A percentile compares a stretch with the other conserved stretches of the same genome.
phyloP scores from a whole-genome alignment of 2,113 vertebrate species.

The Bostrychus sinensis region DNA sequence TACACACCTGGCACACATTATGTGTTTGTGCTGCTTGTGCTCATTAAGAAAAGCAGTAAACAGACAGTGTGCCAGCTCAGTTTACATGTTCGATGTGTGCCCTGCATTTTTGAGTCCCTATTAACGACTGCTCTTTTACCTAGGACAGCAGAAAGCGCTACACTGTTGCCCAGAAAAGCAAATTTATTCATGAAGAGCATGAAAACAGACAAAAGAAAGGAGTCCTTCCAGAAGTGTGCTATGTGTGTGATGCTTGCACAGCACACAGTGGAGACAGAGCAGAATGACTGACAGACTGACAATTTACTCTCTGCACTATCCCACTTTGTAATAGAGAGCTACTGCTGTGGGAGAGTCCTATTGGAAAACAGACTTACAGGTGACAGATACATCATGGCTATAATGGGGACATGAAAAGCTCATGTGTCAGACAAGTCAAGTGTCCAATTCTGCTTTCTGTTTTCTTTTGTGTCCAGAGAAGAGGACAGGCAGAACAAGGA shows the following conservation, averaged over 20 bases:
- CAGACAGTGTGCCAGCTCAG: conserved; percentile 15
- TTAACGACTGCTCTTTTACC: background rate
- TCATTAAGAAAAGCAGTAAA: conserved; percentile 30
- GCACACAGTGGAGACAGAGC: conserved; percentile 28
- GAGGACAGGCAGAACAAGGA: conserved; percentile 14
- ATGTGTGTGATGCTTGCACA: conserved; percentile 19
- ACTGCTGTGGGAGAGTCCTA: conserved; percentile 6
- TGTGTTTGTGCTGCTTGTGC: conserved; percentile 19
- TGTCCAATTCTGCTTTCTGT: background rate
- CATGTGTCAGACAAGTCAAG: conserved; percentile 51
- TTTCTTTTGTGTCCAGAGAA: conserved; percentile 15
- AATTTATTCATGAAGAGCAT: conserved; percentile 52
- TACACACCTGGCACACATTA: conserved; percentile 41
- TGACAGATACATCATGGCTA: conserved; percentile 50
- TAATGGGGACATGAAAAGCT: conserved; percentile 53
- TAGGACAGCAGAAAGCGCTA: background rate
- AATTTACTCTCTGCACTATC: conserved; percentile 19
- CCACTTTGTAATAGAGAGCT: conserved; percentile 10
- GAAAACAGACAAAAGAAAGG: conserved; percentile 35
- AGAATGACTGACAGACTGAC: conserved; percentile 50
- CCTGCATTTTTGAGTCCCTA: conserved; percentile 19
- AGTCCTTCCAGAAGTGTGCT: conserved; percentile 12
- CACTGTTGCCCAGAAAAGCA: conserved; percentile 7
- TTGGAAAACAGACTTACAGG: conserved; percentile 15
- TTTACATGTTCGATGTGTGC: conserved; percentile 7